Evolutionary conservation across 2,113 vertebrate genomes (phyloP), one percentile per base, ranked within the genome.

Genomic region (Paradoxurus hermaphroditus): DNA sequence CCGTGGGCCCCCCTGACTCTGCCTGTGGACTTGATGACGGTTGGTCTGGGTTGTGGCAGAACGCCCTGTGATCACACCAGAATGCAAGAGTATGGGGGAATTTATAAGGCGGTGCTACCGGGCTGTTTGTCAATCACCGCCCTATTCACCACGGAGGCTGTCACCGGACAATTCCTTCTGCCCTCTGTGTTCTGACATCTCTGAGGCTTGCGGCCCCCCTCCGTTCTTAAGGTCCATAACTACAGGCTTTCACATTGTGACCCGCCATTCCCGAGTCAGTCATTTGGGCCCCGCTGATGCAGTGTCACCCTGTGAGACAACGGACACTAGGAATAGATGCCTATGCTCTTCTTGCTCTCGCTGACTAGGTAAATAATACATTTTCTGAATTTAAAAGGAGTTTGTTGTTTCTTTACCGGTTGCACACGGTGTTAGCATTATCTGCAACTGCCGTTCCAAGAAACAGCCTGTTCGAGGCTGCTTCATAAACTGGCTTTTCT

Each of bases 1-100:
- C 7, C 16, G 4, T 29, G 27, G n/a, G n/a, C 23, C 34, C 12
- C 13, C 1, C 27, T 19, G 27, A 34, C 7, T 14, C 29, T 59
- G 12, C 19, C 12, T 0, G 0, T 12, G 11, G 12, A 29, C 18
- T 86, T 36, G 27, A 19, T 13, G 44, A n/a, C 4, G 34, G 7
- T 3, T 12, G 14, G 19, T 3, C 1, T 67, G 39, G 9, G 14
- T 27, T 1, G 23, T 21, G 36, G 15, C 6, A 29, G 27, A 51
- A 25, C 46, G 8, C 1, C 21, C 4, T 15, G 5, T 44, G 67
- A 21, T 25, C 0, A 0, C 3, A 12, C 5, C 27, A 1, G 34
- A 53, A 4, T 7, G 21, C 34, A 27, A 63, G 12, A 62, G 21
- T 21, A 7, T 4, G 7, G 41, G 4, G 53, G 6, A 11, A 19